Percentiles rank a stretch among this genome's conserved stretches.
These are phyloP conservation scores for Triops longicaudatus DNA, from an alignment of 1,140 invertebrate genomes.

Conservation along the genomic window DNA sequence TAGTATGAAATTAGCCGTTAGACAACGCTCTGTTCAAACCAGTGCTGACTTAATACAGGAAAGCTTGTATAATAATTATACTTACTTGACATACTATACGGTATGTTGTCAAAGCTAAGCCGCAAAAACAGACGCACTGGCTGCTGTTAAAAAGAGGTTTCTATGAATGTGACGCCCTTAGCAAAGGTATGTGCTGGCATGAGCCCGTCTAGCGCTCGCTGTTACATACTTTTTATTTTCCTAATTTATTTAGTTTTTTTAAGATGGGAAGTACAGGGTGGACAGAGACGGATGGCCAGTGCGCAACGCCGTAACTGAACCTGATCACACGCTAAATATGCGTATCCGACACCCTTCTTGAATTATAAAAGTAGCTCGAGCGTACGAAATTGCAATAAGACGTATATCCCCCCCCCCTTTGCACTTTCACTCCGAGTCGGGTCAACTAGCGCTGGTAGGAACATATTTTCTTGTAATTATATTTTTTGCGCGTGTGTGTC, in stretches of 20 bases:
- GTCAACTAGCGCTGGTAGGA: neutral
- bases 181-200: neutral
- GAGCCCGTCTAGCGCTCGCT: neutral
- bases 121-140: too few relatives aligned
- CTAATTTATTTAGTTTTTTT: neutral
- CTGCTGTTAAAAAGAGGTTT: neutral
- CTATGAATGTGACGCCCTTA: neutral
- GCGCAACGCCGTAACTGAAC: neutral
- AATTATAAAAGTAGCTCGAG: conserved; percentile 1
- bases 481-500: neutral
- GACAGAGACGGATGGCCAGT: neutral
- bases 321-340: neutral
- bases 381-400: neutral
- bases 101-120: too few relatives aligned
- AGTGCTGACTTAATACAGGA: neutral
- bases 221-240: neutral
- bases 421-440: neutral
- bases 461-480: neutral
- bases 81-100: too few relatives aligned
- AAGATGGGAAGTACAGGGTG: neutral
- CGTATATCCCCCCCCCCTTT: neutral
- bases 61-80: neutral
- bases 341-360: neutral
- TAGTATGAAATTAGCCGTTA: neutral
- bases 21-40: neutral